These are phyloP conservation scores for Myotis brandtii DNA, from an alignment of 2,113 vertebrate species.

Conservation along the genomic window DNA sequence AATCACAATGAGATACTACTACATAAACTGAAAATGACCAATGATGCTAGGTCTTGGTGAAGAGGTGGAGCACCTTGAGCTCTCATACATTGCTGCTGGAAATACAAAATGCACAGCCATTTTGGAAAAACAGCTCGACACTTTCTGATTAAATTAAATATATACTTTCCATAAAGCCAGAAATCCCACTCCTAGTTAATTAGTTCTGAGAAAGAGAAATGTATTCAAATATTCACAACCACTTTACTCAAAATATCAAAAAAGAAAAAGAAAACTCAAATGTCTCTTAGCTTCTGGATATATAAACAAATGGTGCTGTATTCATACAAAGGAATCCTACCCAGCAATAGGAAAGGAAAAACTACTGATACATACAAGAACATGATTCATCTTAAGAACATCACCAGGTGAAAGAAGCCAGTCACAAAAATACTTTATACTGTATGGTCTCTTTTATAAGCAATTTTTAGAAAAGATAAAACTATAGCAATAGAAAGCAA, in stretches of 20 bases:
- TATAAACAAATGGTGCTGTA: neutral
- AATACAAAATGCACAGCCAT: neutral
- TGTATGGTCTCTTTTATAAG: neutral
- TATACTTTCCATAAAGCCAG: neutral
- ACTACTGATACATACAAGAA: neutral
- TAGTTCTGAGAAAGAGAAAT: neutral
- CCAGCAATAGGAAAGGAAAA: neutral
- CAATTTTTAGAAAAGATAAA: slow-evolving; percentile 32
- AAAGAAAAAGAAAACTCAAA: neutral
- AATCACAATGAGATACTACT: neutral
- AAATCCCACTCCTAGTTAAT: neutral
- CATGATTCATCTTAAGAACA: neutral
- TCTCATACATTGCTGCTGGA: neutral
- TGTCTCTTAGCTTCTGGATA: neutral
- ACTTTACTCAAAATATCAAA: neutral
- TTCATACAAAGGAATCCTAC: neutral
- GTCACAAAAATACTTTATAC: neutral
- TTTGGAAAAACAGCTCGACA: neutral
- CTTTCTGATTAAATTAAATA: slow-evolving; percentile 12
- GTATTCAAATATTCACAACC: neutral
- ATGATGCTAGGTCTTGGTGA: neutral
- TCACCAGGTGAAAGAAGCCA: neutral
- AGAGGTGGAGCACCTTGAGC: neutral
- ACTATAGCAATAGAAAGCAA: neutral
- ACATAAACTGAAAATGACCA: neutral